These are phyloP conservation scores for Sycophila texana DNA, from an alignment of 2,888 invertebrate species.

Conservation along the genomic window DNA sequence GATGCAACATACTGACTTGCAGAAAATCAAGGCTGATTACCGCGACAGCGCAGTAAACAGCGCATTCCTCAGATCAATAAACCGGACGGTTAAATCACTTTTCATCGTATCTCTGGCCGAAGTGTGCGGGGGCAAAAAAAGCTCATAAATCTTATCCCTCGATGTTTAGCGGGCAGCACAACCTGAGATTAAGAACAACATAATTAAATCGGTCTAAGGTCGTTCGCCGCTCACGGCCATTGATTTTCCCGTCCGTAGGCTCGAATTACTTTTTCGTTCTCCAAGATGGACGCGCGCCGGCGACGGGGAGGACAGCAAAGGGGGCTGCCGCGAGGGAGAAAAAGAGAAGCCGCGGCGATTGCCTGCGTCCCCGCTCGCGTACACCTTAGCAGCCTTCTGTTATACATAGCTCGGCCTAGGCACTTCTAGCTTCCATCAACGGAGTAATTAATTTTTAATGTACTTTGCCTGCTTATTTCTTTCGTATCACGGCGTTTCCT, in stretches of 20 bases:
- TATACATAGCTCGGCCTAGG: conserved; percentile 63
- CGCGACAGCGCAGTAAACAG: no score
- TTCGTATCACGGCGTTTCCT: conserved; percentile 72
- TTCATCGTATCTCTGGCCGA: background rate
- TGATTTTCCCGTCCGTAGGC: conserved; percentile 51
- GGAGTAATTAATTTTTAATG: conserved; percentile 76
- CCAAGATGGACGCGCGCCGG: conserved; percentile 42
- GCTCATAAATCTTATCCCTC: conserved; percentile 41
- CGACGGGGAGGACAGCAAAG: conserved; percentile 13
- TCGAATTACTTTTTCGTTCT: conserved; percentile 55
- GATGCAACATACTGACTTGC: no score
- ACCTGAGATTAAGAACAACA: conserved; percentile 46
- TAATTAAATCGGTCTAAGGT: conserved; percentile 49
- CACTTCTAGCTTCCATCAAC: conserved; percentile 75
- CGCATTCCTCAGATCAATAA: conserved; percentile 25
- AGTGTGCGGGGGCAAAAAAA: conserved; percentile 24
- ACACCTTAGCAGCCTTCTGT: background rate
- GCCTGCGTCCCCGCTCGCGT: background rate
- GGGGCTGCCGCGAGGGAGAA: conserved; percentile 10
- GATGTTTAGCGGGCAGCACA: conserved; percentile 48
- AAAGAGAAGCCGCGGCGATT: background rate
- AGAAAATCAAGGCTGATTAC: no score
- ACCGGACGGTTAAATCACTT: conserved; percentile 5
- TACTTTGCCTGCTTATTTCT: conserved; percentile 76
- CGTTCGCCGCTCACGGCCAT: conserved; percentile 39